Evolutionary conservation across 2,888 invertebrate genomes (phyloP).

Genomic region (Microctonus hyperodae): DNA sequence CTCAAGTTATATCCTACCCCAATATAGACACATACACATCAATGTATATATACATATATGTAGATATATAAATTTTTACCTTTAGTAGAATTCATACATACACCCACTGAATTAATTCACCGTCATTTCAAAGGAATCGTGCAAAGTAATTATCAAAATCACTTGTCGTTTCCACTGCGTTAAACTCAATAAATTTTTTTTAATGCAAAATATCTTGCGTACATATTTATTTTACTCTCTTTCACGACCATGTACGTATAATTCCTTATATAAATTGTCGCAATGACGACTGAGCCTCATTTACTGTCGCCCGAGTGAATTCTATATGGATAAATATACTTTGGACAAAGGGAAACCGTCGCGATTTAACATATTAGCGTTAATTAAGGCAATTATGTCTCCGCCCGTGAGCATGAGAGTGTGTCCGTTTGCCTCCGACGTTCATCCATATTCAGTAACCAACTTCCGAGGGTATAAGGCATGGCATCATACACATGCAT

Average conservation of each 20-base stretch:
- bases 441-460: slow-evolving; percentile 60
- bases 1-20: slow-evolving; percentile 39
- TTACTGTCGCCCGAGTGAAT: slow-evolving; percentile 31
- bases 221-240: not conserved
- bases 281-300: slow-evolving; percentile 11
- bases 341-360: slow-evolving; percentile 58
- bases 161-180: slow-evolving; percentile 4
- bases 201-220: not conserved
- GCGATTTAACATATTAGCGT: slow-evolving; percentile 64
- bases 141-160: not conserved
- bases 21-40: not conserved
- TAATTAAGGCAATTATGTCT: slow-evolving; percentile 64
- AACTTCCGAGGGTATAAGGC: slow-evolving; percentile 37
- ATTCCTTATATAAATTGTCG: slow-evolving; percentile 9
- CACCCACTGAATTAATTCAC: not conserved
- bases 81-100: not conserved
- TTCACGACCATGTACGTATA: slow-evolving; percentile 2
- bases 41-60: not conserved
- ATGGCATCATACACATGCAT: no score
- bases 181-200: not conserved
- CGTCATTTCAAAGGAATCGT: not conserved
- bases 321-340: slow-evolving; percentile 35
- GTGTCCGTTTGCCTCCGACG: slow-evolving; percentile 55
- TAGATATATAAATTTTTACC: not conserved
- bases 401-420: slow-evolving; percentile 61